These are phyloP conservation scores for Scylla paramamosain DNA, from an alignment of 1,140 invertebrate genomes.

Conservation along the genomic window DNA sequence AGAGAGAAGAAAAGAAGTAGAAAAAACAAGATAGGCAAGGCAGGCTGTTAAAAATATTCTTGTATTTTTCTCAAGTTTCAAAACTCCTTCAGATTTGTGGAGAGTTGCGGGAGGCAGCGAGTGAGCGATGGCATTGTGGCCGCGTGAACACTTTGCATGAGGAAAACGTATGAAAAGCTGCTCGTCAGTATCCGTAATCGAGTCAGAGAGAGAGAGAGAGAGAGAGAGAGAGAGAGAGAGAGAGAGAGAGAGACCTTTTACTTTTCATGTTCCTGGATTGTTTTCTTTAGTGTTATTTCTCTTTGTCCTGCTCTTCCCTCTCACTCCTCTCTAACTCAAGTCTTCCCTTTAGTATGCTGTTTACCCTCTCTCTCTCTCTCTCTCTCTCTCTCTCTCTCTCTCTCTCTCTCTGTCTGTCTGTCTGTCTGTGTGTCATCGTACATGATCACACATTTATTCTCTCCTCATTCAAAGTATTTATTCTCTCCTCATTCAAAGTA, in stretches of 20 bases:
- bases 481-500: too few relatives aligned
- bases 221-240: constrained; percentile 14
- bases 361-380: not conserved
- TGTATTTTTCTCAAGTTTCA: not conserved
- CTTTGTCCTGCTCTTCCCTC: not conserved
- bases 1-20: not conserved
- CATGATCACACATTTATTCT: not conserved
- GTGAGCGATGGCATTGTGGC: not conserved
- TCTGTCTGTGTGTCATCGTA: not conserved
- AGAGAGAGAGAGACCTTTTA: not conserved
- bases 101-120: not conserved
- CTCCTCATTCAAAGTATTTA: not conserved
- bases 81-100: too few relatives aligned
- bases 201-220: not conserved
- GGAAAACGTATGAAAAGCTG: not conserved
- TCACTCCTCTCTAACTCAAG: not conserved
- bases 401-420: not conserved
- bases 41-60: not conserved
- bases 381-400: not conserved
- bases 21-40: not conserved
- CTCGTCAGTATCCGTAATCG: not conserved
- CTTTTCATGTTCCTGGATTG: not conserved
- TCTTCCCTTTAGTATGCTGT: not conserved
- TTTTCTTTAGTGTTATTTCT: not conserved
- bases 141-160: not conserved